A percentile compares a stretch with the other conserved stretches of the same genome.
Evolutionary conservation across 2,797 vertebrate species (phyloP).

Genomic region (Anguilla anguilla): DNA sequence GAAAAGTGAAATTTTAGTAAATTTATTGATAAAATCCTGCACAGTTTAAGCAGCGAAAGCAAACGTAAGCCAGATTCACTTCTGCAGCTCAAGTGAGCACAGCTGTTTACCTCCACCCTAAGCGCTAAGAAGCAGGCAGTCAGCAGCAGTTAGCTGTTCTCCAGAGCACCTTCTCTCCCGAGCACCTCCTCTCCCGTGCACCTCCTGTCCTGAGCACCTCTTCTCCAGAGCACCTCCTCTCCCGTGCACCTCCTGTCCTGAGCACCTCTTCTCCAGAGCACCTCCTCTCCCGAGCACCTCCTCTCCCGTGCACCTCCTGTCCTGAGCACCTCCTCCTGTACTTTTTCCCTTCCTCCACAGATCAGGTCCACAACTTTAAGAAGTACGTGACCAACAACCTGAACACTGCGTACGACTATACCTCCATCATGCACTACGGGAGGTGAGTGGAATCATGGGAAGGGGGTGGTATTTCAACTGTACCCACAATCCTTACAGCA

Average conservation of each 20-base stretch:
- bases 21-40: no score
- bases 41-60: no score
- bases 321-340: background rate
- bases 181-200: no score
- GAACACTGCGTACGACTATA: constrained; percentile 81
- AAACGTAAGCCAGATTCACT: background rate
- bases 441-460: constrained; percentile 62
- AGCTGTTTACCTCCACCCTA: background rate
- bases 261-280: background rate
- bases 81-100: background rate
- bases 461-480: background rate
- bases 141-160: background rate
- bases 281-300: background rate
- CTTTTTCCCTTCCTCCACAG: constrained; percentile 51
- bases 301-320: no score
- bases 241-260: background rate
- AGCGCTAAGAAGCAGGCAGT: background rate
- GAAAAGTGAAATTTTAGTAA: no score
- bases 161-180: background rate
- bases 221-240: no score
- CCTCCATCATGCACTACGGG: constrained; percentile 88
- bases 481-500: background rate
- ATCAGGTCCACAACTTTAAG: constrained; percentile 76
- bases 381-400: constrained; percentile 84
- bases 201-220: no score